Evolutionary conservation across 2,888 invertebrate species (phyloP).

Genomic region (Volucella zonaria): DNA sequence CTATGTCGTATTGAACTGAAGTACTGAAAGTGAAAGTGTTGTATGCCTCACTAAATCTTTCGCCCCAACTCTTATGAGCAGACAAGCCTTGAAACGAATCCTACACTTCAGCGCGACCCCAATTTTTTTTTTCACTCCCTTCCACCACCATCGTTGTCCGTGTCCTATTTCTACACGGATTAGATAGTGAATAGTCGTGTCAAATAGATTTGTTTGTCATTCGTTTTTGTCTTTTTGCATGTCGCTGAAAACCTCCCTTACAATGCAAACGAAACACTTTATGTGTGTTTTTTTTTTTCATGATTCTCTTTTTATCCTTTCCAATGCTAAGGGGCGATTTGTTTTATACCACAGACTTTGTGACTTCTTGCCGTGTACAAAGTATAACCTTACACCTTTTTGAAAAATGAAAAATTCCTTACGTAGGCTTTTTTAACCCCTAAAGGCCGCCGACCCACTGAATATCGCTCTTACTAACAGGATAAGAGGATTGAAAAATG

Average conservation of each 20-base stretch:
- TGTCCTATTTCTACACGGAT: conserved; percentile 29
- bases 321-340: conserved; percentile 5
- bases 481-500: conserved; percentile 37
- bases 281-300: conserved; percentile 1
- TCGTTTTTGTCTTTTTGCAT: neutral
- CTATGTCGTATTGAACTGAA: too few relatives aligned
- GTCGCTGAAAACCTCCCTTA: neutral
- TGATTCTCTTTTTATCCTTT: neutral
- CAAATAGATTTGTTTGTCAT: conserved; percentile 16
- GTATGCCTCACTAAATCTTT: too few relatives aligned
- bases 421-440: neutral
- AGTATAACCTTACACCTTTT: conserved; percentile 26
- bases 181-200: conserved; percentile 55
- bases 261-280: conserved; percentile 57
- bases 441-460: neutral
- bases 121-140: neutral
- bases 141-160: neutral
- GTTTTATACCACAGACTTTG: conserved; percentile 23
- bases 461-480: conserved; percentile 19
- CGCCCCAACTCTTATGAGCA: too few relatives aligned
- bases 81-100: too few relatives aligned
- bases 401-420: conserved; percentile 40
- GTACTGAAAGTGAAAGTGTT: too few relatives aligned
- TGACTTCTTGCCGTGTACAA: conserved; percentile 11
- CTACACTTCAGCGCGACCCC: too few relatives aligned